Evolutionary conservation across 2,888 invertebrate genomes (phyloP).

Genomic region (Meandrusa payeni): DNA sequence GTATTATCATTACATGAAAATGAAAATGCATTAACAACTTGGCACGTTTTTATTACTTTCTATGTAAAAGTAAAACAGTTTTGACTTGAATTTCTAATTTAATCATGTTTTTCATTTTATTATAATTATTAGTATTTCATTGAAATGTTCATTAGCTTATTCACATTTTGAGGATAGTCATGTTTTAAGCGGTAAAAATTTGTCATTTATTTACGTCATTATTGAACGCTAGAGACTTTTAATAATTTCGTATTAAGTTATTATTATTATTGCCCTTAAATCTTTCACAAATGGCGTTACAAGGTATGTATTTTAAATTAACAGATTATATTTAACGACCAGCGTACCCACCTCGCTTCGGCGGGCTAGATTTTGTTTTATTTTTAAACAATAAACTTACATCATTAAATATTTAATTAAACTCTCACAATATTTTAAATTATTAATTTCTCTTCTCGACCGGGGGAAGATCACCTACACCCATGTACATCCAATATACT

Average conservation of each 20-base stretch:
- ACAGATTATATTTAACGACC: no score
- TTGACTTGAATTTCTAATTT: constrained; percentile 41
- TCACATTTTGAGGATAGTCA: background rate
- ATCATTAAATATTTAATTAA: no score
- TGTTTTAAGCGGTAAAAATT: background rate
- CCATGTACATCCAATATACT: no score
- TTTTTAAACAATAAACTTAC: no score
- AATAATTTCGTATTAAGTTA: background rate
- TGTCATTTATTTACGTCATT: background rate
- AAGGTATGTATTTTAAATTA: constrained; percentile 10
- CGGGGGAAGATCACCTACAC: no score
- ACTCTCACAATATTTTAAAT: no score
- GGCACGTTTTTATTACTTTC: constrained; percentile 32
- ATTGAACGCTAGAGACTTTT: background rate
- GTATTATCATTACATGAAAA: constrained; percentile 28
- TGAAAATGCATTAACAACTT: constrained; percentile 2
- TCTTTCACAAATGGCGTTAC: background rate
- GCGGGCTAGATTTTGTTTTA: no score
- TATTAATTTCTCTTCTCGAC: no score
- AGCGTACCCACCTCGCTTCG: no score
- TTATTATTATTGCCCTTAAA: constrained; percentile 3
- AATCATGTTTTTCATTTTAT: constrained; percentile 49
- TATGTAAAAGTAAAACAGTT: background rate
- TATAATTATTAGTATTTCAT: constrained; percentile 27
- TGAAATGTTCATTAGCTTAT: background rate